These are phyloP conservation scores for Rhinophrynus dorsalis DNA, from an alignment of 2,797 vertebrate genomes.

Conservation along the genomic window DNA sequence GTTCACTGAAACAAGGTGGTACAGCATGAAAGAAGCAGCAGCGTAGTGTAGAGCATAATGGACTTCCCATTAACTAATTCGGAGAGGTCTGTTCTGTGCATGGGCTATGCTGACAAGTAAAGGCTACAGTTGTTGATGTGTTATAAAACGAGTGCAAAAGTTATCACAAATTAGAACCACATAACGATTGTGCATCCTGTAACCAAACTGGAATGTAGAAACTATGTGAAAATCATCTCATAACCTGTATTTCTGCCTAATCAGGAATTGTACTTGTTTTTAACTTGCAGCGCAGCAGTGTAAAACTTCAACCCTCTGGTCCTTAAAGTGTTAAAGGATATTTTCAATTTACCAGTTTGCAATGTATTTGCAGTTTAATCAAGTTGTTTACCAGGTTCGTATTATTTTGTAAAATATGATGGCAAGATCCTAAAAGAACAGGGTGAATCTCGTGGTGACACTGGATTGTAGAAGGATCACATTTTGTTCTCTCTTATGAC, in stretches of 20 bases:
- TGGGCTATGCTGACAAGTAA: slow-evolving; percentile 10
- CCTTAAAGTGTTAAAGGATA: too few species aligned
- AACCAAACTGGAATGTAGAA: not conserved
- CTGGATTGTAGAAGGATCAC: slow-evolving; percentile 32
- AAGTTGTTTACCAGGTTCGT: slow-evolving; percentile 1
- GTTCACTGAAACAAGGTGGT: slow-evolving; percentile 43
- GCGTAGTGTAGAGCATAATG: slow-evolving; percentile 14
- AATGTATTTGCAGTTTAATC: not conserved
- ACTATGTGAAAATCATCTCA: not conserved
- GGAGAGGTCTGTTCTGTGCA: slow-evolving; percentile 1
- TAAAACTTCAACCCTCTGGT: too few species aligned
- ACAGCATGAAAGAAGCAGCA: slow-evolving; percentile 19
- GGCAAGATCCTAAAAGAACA: slow-evolving; percentile 38
- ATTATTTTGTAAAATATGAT: slow-evolving; percentile 22
- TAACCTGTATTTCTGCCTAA: not conserved
- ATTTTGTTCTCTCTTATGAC: slow-evolving; percentile 31
- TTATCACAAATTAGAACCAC: not conserved
- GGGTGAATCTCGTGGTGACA: slow-evolving; percentile 9
- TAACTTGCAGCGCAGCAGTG: not conserved
- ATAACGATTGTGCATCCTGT: not conserved
- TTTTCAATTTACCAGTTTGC: too few species aligned
- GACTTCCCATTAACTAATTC: slow-evolving; percentile 30
- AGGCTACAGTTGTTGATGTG: slow-evolving; percentile 10
- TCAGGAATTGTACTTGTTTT: not conserved
- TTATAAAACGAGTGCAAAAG: slow-evolving; percentile 1